These are phyloP conservation scores for Muntiacus reevesi DNA, from an alignment of 2,113 vertebrate genomes.

Conservation along the genomic window DNA sequence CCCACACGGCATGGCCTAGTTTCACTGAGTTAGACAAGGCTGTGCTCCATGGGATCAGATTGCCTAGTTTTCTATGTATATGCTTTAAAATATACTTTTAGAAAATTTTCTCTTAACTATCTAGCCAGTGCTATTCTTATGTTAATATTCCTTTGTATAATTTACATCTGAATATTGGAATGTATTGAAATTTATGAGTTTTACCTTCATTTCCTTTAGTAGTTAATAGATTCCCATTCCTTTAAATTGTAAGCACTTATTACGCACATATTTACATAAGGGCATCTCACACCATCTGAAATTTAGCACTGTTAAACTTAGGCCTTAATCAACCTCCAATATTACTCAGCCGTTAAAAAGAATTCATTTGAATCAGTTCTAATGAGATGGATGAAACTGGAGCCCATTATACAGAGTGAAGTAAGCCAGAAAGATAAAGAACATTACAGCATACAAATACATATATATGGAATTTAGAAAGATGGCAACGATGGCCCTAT, in stretches of 20 bases:
- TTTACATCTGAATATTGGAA: background rate
- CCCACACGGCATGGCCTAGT: background rate
- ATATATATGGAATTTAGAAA: no score
- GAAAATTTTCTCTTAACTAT: background rate
- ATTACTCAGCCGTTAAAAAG: no score
- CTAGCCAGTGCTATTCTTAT: background rate
- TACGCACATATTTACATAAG: background rate
- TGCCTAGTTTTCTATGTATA: background rate
- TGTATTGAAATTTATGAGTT: background rate
- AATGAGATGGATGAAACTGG: no score
- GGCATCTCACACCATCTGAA: background rate
- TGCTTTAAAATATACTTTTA: background rate
- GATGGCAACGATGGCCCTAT: no score
- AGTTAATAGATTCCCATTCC: background rate
- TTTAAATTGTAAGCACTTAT: background rate
- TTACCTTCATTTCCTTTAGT: background rate
- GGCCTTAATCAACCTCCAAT: background rate
- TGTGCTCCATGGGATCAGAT: background rate
- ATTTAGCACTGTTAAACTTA: background rate
- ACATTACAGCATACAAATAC: no score
- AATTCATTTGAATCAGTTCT: no score
- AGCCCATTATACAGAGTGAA: no score
- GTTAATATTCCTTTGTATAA: background rate
- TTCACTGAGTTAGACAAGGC: background rate
- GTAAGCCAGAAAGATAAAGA: no score